Evolutionary conservation across 2,113 vertebrate genomes (phyloP).

Genomic region (Ceyx margarethae): DNA sequence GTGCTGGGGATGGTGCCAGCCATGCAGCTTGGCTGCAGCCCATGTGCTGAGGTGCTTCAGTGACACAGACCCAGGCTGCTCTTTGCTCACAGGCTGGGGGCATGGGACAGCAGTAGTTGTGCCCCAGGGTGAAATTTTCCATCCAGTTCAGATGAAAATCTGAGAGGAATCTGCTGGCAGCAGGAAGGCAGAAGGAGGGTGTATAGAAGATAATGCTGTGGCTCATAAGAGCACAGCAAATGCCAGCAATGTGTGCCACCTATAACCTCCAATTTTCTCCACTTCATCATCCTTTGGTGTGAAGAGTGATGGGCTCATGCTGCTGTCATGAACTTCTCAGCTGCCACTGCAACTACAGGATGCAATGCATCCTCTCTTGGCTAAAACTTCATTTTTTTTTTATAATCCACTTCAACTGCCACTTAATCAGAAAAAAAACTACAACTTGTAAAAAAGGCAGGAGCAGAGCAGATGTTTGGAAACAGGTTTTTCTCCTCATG

Average conservation of each 20-base stretch:
- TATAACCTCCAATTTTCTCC: not conserved
- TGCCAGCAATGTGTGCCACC: not conserved
- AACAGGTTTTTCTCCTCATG: not conserved
- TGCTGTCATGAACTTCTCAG: not conserved
- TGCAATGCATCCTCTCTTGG: not conserved
- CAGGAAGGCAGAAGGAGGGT: not conserved
- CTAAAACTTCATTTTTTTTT: not conserved
- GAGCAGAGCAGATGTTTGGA: not conserved
- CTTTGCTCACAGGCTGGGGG: not conserved
- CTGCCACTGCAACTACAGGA: not conserved
- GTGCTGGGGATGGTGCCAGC: not conserved
- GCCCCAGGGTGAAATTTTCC: not conserved
- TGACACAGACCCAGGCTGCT: not conserved
- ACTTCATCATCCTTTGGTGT: not conserved
- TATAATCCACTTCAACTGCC: not conserved
- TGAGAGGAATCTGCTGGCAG: not conserved
- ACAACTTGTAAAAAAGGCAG: not conserved
- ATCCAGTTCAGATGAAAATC: not conserved
- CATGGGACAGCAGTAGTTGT: not conserved
- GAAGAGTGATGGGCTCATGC: not conserved
- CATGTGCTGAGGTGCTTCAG: not conserved
- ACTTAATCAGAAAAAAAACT: not conserved
- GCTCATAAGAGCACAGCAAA: not conserved
- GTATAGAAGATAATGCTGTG: not conserved
- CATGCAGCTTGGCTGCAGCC: rapidly evolving